Percentiles rank a stretch among this genome's conserved stretches.
Evolutionary conservation across 2,113 vertebrate species (phyloP).

Genomic region (Bothrops jararaca): DNA sequence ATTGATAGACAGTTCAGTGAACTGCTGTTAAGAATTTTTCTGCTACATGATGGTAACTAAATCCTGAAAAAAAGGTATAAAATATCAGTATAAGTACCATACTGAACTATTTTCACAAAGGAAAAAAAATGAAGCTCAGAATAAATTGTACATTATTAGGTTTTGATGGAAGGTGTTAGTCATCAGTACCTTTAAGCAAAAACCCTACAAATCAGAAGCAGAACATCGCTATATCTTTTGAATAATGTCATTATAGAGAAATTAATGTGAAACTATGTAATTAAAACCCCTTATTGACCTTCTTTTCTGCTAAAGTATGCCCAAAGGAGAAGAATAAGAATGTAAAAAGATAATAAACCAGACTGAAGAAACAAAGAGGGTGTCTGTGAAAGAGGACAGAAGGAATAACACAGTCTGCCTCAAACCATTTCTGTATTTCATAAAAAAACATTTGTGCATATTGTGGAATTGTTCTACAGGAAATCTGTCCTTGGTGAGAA

Average conservation of each 20-base stretch:
- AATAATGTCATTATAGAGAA: slow-evolving; percentile 47
- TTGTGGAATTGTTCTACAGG: slow-evolving; percentile 11
- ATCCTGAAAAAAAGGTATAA: slow-evolving; percentile 15
- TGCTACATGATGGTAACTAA: neutral
- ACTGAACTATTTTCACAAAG: slow-evolving; percentile 10
- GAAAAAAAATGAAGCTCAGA: neutral
- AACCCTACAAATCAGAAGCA: slow-evolving; percentile 1
- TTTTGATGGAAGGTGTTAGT: neutral
- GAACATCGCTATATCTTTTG: neutral
- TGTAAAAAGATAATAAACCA: slow-evolving; percentile 50
- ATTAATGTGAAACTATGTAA: slow-evolving; percentile 48
- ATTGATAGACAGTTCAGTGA: neutral
- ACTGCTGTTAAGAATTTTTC: neutral
- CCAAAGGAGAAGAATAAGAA: slow-evolving; percentile 51
- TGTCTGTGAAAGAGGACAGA: slow-evolving; percentile 55
- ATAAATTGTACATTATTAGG: slow-evolving; percentile 4
- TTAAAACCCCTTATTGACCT: slow-evolving; percentile 60
- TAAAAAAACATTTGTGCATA: slow-evolving; percentile 34
- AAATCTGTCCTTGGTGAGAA: slow-evolving; percentile 20
- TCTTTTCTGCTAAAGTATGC: slow-evolving; percentile 54
- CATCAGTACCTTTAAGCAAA: slow-evolving; percentile 15
- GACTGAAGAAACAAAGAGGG: slow-evolving; percentile 59
- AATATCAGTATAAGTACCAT: neutral
- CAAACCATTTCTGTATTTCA: neutral
- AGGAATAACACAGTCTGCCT: slow-evolving; percentile 23